These are phyloP conservation scores for Isoperla grammatica DNA, from an alignment of 2,888 invertebrate genomes.

Conservation along the genomic window DNA sequence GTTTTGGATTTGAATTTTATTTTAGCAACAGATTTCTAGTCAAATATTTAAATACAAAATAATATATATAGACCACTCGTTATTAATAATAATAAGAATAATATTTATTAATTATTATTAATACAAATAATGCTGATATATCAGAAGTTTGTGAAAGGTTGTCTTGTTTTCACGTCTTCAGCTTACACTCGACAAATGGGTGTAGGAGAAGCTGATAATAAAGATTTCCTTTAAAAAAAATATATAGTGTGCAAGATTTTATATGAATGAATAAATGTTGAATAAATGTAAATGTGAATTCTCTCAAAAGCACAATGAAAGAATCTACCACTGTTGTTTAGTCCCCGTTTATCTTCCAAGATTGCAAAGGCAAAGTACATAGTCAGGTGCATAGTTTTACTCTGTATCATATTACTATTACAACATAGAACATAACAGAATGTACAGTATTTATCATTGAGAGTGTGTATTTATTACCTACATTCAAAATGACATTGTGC, in stretches of 20 bases:
- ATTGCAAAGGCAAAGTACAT: conserved; percentile 15
- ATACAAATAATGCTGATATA: background rate
- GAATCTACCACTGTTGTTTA: conserved; percentile 16
- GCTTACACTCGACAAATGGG: too few relatives aligned
- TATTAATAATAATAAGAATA: conserved; percentile 15
- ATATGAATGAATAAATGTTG: conserved; percentile 17
- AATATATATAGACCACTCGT: conserved; percentile 19
- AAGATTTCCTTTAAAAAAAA: too few relatives aligned
- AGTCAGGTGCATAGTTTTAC: conserved; percentile 5
- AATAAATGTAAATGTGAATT: conserved; percentile 9
- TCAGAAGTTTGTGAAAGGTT: too few relatives aligned
- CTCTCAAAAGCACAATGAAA: conserved; percentile 9
- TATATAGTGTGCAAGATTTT: background rate
- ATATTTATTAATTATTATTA: too few relatives aligned
- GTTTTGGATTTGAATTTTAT: conserved; percentile 17
- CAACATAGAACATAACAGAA: background rate
- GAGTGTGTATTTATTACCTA: conserved; percentile 7
- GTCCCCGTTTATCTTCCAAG: conserved; percentile 15
- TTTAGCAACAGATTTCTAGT: conserved; percentile 16
- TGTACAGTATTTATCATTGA: conserved; percentile 20
- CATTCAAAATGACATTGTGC: conserved; percentile 13
- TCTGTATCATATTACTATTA: conserved; percentile 13
- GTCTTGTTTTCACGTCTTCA: too few relatives aligned
- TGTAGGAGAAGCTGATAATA: too few relatives aligned
- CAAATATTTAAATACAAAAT: conserved; percentile 2